A percentile compares a stretch with the other conserved stretches of the same genome.
phyloP scores from a whole-genome alignment of 1,140 invertebrate species.

The Drosophila nebulosa region DNA sequence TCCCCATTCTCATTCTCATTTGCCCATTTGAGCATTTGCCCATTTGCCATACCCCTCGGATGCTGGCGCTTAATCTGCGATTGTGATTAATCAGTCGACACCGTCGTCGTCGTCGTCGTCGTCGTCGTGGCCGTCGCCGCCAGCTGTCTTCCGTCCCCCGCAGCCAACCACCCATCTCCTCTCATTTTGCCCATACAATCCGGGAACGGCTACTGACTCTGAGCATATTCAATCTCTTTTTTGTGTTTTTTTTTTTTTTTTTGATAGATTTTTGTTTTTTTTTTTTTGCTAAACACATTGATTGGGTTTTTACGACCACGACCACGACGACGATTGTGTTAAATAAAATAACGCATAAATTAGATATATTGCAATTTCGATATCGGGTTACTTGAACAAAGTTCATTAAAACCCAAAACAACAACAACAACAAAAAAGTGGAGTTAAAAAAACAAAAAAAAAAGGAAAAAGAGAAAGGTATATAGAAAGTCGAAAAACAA shows the following conservation, averaged over 20 bases:
- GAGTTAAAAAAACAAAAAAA: slow-evolving; percentile 15
- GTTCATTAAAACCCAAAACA: slow-evolving; percentile 63
- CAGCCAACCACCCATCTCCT: too few species aligned
- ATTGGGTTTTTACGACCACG: slow-evolving; percentile 66
- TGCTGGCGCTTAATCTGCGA: slow-evolving; percentile 70
- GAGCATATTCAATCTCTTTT: slow-evolving; percentile 60
- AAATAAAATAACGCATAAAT: slow-evolving; percentile 70
- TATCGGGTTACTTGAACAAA: slow-evolving; percentile 73
- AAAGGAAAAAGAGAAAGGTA: slow-evolving; percentile 58
- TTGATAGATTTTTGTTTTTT: slow-evolving; percentile 18
- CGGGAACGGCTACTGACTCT: slow-evolving; percentile 55
- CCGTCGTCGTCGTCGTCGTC: slow-evolving; percentile 33
- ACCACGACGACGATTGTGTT: slow-evolving; percentile 63
- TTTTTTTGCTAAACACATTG: slow-evolving; percentile 50
- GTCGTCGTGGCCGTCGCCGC: slow-evolving; percentile 36
- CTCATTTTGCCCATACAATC: not conserved
- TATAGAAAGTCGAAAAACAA: slow-evolving; percentile 23
- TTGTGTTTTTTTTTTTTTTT: slow-evolving; percentile 18
- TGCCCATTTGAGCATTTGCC: not conserved
- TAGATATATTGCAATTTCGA: slow-evolving; percentile 73
- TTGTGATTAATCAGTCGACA: slow-evolving; percentile 71
- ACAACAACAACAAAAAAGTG: slow-evolving; percentile 15
- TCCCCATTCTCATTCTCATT: slow-evolving; percentile 1
- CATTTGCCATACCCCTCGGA: slow-evolving; percentile 1
- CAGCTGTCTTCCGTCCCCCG: slow-evolving; percentile 20